These are phyloP conservation scores for Danaus plexippus DNA, from an alignment of 1,140 invertebrate genomes.

Conservation along the genomic window DNA sequence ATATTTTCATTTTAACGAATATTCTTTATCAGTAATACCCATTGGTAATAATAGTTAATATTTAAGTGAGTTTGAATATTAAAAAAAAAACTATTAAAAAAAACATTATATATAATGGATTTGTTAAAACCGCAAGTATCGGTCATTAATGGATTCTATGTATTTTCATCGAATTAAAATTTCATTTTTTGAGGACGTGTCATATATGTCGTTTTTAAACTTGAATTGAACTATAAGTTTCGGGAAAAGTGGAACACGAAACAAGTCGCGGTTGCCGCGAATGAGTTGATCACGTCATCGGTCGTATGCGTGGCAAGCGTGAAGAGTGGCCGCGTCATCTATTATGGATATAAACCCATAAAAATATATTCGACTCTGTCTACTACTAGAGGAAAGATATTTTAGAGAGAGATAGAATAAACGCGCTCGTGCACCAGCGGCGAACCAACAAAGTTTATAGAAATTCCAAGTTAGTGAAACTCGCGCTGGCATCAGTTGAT, in stretches of 20 bases:
- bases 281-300: constrained; percentile 49
- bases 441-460: constrained; percentile 52
- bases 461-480: constrained; percentile 44
- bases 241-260: constrained; percentile 47
- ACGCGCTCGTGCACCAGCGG: constrained; percentile 13
- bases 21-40: no score
- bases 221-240: constrained; percentile 20
- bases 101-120: no score
- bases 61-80: no score
- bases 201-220: no score
- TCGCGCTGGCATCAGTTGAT: constrained; percentile 40
- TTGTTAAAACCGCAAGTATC: no score
- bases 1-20: no score
- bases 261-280: constrained; percentile 24
- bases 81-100: no score
- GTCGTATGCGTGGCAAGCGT: constrained; percentile 55
- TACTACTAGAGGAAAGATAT: neutral
- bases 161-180: no score
- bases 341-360: constrained; percentile 12
- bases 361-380: constrained; percentile 33
- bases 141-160: no score
- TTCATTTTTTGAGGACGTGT: no score
- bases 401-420: constrained; percentile 22
- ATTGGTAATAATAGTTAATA: no score
- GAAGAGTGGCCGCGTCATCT: constrained; percentile 43